These are phyloP conservation scores for Drosophila lacertosa DNA, from an alignment of 1,140 invertebrate species.

Conservation along the genomic window DNA sequence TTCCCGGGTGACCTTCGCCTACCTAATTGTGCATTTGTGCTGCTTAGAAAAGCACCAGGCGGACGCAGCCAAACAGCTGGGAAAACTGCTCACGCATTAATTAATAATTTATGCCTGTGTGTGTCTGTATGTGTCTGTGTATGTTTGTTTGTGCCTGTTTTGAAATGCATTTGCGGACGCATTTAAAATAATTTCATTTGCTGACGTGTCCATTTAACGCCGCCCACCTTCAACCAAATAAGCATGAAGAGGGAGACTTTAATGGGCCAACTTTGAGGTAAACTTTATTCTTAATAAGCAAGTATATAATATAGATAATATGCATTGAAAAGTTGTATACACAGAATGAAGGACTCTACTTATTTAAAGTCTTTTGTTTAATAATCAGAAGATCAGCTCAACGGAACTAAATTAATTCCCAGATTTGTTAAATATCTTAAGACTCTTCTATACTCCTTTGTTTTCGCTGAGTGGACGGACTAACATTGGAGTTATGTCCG, in stretches of 20 bases:
- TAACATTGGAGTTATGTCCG: not conserved
- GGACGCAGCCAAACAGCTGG: not conserved
- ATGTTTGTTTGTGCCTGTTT: constrained; percentile 18
- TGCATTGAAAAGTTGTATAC: too few species aligned
- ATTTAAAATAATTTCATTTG: constrained; percentile 77
- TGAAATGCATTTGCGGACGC: constrained; percentile 72
- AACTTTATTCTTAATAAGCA: not conserved
- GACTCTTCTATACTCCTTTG: too few species aligned
- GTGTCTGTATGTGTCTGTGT: constrained; percentile 19
- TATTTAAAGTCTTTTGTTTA: too few species aligned
- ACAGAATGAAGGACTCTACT: too few species aligned
- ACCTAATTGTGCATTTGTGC: constrained; percentile 26
- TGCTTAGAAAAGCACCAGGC: constrained; percentile 23
- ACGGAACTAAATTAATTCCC: too few species aligned
- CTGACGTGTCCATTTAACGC: constrained; percentile 32
- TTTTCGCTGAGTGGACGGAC: not conserved
- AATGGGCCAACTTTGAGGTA: not conserved
- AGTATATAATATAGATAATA: not conserved
- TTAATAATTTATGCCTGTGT: constrained; percentile 70
- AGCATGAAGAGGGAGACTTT: not conserved
- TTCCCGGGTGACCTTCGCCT: constrained; percentile 30
- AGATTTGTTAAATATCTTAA: too few species aligned
- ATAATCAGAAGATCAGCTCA: too few species aligned
- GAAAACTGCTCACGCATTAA: constrained; percentile 75
- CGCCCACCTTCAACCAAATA: constrained; percentile 5